Conservation (phyloP, 2,888 invertebrate genomes). For the Cephus pulcher region DNA sequence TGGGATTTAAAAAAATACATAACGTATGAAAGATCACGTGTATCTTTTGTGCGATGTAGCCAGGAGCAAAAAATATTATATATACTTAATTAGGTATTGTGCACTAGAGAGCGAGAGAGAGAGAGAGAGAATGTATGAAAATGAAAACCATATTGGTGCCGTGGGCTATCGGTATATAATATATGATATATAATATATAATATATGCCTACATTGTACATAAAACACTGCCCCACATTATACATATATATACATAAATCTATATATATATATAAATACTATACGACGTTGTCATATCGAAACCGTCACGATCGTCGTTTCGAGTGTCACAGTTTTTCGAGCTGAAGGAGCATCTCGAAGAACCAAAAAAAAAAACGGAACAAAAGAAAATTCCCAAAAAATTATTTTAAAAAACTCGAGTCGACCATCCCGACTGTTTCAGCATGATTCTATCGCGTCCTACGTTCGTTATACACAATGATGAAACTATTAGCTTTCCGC, state of each 20-base stretch:
- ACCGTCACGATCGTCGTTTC: neutral
- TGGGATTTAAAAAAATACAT: no score
- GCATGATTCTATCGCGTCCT: neutral
- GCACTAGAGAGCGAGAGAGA: neutral
- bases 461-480: neutral
- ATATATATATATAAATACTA: neutral
- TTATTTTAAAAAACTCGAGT: neutral
- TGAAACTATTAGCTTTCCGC: neutral
- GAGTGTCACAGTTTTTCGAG: neutral
- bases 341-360: neutral
- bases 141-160: neutral
- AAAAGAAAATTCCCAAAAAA: neutral
- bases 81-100: neutral
- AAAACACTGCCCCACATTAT: conserved; percentile 49
- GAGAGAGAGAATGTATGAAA: neutral
- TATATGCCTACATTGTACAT: conserved; percentile 47
- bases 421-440: neutral
- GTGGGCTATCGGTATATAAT: neutral
- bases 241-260: neutral
- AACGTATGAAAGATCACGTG: neutral
- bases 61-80: neutral
- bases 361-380: neutral
- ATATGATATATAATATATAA: neutral
- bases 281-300: neutral
- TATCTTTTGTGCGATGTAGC: neutral